Percentiles rank a stretch among this genome's conserved stretches.
Conservation (phyloP, 2,113 vertebrate genomes). For the Chloropsis cyanopogon region DNA sequence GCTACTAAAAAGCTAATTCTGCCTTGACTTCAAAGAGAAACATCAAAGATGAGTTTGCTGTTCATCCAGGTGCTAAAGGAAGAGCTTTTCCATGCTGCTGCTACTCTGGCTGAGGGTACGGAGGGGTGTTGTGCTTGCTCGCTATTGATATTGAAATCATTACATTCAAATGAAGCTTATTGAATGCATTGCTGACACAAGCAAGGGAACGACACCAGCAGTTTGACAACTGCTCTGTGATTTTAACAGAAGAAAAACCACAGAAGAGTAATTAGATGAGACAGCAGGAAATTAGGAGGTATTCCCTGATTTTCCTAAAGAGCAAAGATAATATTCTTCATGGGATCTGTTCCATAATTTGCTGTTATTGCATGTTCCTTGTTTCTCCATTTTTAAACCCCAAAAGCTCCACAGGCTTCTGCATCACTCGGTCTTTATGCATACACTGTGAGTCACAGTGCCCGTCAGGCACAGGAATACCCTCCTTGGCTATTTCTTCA, state of each 20-base stretch:
- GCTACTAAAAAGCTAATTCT: background rate
- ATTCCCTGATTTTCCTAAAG: background rate
- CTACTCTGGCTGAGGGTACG: background rate
- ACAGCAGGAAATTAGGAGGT: background rate
- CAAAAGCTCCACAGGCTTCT: background rate
- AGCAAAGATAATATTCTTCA: background rate
- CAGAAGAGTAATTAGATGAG: background rate
- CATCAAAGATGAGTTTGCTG: background rate
- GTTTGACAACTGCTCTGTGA: background rate
- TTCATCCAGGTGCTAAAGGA: background rate
- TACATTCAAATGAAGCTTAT: background rate
- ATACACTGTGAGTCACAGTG: background rate
- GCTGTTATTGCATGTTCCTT: background rate
- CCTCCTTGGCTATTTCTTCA: background rate
- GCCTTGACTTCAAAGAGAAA: slow-evolving; percentile 36
- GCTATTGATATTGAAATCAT: background rate
- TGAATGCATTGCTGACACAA: background rate
- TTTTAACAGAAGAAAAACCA: background rate
- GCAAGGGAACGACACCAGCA: background rate
- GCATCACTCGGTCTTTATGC: rapidly evolving
- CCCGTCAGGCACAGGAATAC: background rate
- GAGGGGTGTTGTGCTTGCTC: background rate
- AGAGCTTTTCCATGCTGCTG: background rate
- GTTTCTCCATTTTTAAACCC: background rate
- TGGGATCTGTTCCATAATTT: background rate